These are phyloP conservation scores for human (Homo sapiens) DNA, from an alignment of 2,113 vertebrate genomes.

Conservation along the genomic window GRCh38 chr9:10629501-10630000, in stretches of 20 bases:
- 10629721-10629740: background rate
- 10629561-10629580: background rate
- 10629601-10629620: background rate
- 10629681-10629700: background rate
- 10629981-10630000: background rate
- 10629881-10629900: background rate
- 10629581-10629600: background rate
- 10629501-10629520: background rate
- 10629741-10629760: background rate
- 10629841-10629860: background rate
- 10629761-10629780: background rate
- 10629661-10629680: background rate
- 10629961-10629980: background rate
- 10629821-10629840: background rate
- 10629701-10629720: background rate
- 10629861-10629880: background rate
- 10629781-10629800: background rate
- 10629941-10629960: background rate
- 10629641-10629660: background rate
- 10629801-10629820: background rate
- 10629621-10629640: background rate
- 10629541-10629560: background rate
- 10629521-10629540: background rate
- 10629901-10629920: conserved; percentile 1
- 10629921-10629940: background rate